phyloP scores from a whole-genome alignment of 2,888 invertebrate species.

The Drosophila robusta region DNA sequence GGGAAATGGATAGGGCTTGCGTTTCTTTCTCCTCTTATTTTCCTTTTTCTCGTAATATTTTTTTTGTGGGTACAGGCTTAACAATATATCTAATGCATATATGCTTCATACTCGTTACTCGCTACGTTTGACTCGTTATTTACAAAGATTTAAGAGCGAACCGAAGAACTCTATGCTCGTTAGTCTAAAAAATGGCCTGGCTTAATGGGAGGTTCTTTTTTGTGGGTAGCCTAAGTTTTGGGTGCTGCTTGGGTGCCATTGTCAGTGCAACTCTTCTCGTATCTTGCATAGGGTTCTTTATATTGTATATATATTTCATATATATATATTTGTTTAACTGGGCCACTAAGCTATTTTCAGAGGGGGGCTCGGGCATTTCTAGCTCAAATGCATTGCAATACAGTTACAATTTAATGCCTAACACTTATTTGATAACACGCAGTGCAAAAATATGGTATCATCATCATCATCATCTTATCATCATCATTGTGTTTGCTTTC shows the following conservation, averaged over 20 bases:
- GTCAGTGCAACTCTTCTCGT: conserved; percentile 6
- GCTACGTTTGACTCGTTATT: conserved; percentile 42
- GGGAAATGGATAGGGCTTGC: conserved; percentile 15
- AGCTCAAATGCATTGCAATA: conserved; percentile 50
- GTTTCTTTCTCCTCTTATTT: neutral
- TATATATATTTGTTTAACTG: conserved; percentile 27
- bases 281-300: conserved; percentile 8
- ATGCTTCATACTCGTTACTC: conserved; percentile 19
- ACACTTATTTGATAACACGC: conserved; percentile 77
- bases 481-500: conserved; percentile 19
- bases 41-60: neutral
- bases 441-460: conserved; percentile 72
- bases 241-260: conserved; percentile 20
- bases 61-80: conserved; percentile 14
- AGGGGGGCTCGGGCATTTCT: conserved; percentile 17
- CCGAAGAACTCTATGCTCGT: conserved; percentile 10
- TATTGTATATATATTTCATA: conserved; percentile 10
- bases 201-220: neutral
- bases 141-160: conserved; percentile 44
- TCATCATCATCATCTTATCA: conserved; percentile 27
- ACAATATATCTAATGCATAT: conserved; percentile 23
- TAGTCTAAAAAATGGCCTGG: conserved; percentile 18
- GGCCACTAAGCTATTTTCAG: conserved; percentile 13
- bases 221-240: neutral
- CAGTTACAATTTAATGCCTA: conserved; percentile 66